phyloP scores from a whole-genome alignment of 2,888 invertebrate genomes.

The Cantharis lateralis region DNA sequence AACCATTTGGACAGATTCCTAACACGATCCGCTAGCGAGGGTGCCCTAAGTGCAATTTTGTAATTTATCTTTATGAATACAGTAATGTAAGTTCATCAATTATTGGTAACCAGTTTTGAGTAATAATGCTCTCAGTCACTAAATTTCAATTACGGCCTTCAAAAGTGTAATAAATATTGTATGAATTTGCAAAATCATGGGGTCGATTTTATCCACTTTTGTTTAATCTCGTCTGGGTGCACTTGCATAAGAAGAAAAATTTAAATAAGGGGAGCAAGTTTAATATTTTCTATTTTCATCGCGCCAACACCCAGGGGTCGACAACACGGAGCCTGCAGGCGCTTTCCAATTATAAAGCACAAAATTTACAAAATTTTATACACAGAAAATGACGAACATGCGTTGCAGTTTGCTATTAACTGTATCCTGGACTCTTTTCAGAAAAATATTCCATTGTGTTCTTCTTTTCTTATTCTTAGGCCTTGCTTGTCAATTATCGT shows the following conservation, averaged over 20 bases:
- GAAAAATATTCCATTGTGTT: not conserved
- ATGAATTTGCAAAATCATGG: not conserved
- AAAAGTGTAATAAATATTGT: not conserved
- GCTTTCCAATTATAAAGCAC: not conserved
- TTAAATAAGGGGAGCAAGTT: not conserved
- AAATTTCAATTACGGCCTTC: not conserved
- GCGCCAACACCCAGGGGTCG: not conserved
- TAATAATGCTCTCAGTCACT: not conserved
- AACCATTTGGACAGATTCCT: conserved; percentile 21
- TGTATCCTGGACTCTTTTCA: not conserved
- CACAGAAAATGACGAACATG: not conserved
- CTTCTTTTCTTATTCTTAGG: not conserved
- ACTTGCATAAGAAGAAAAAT: not conserved
- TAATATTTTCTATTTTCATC: not conserved
- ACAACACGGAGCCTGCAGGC: not conserved
- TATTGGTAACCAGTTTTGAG: not conserved
- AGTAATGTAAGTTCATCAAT: not conserved
- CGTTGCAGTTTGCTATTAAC: not conserved
- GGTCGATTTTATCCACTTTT: not conserved
- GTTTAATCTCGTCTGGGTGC: not conserved
- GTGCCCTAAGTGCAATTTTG: conserved; percentile 12
- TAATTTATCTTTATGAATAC: conserved; percentile 7
- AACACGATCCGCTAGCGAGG: conserved; percentile 36
- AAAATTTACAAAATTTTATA: not conserved
- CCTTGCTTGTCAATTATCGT: not conserved